These are phyloP conservation scores for Oreochromis niloticus DNA, from an alignment of 2,113 vertebrate species.

Conservation along the genomic window DNA sequence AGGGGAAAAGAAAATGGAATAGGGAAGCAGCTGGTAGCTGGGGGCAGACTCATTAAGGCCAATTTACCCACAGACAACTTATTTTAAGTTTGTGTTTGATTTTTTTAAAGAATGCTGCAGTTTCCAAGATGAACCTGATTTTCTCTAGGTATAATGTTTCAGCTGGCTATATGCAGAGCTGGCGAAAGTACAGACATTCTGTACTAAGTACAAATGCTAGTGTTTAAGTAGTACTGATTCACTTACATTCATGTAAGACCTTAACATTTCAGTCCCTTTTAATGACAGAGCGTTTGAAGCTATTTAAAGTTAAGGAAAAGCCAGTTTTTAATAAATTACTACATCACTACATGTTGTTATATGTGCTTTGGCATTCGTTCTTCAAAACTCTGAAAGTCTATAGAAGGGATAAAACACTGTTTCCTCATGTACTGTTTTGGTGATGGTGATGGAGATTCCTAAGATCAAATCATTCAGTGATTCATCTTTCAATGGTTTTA, in stretches of 20 bases:
- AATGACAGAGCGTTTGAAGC: not conserved
- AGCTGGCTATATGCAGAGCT: not conserved
- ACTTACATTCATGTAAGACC: not conserved
- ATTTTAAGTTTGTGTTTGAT: not conserved
- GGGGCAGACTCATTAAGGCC: not conserved
- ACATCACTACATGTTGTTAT: not conserved
- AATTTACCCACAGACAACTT: not conserved
- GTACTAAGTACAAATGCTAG: not conserved
- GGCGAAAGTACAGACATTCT: not conserved
- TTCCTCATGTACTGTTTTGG: not conserved
- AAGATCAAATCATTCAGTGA: not conserved
- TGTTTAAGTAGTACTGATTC: not conserved
- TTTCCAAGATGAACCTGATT: not conserved
- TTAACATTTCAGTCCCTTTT: not conserved
- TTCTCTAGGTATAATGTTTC: rapidly evolving
- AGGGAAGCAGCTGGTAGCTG: not conserved
- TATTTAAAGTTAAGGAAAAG: not conserved
- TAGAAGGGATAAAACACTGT: not conserved
- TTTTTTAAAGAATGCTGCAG: not conserved
- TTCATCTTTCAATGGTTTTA: not conserved
- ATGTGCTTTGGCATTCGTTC: not conserved
- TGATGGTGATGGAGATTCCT: not conserved
- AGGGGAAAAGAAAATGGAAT: rapidly evolving
- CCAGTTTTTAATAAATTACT: not conserved
- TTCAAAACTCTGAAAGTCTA: not conserved